Percentiles rank a stretch among this genome's conserved stretches.
phyloP scores from a whole-genome alignment of 2,888 invertebrate genomes.

The Conchocele bisecta region DNA sequence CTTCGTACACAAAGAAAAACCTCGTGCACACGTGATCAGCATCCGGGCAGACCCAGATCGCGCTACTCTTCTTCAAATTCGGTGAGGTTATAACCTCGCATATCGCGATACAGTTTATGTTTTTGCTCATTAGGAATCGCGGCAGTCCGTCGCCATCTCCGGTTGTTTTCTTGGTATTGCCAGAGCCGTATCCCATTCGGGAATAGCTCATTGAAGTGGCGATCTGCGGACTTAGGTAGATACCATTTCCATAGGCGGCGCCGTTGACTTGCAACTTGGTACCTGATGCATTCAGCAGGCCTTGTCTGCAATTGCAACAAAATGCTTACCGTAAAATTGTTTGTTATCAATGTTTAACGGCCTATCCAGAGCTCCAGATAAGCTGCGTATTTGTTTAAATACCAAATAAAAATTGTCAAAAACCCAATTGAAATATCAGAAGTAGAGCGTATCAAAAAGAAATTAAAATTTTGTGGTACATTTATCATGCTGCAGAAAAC shows the following conservation, averaged over 20 bases:
- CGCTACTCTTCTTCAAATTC: slow-evolving; percentile 66
- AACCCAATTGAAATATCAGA: too few species aligned
- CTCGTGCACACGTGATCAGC: slow-evolving; percentile 78
- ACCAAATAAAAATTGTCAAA: too few species aligned
- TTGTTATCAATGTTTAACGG: too few species aligned
- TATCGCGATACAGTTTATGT: slow-evolving; percentile 76
- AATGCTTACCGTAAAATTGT: too few species aligned
- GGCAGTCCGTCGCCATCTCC: slow-evolving; percentile 16
- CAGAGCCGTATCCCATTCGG: slow-evolving; percentile 67
- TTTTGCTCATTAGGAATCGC: slow-evolving; percentile 67
- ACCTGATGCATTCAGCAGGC: slow-evolving; percentile 78
- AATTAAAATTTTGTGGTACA: too few species aligned
- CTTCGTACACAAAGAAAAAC: slow-evolving; percentile 80
- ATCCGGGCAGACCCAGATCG: slow-evolving; percentile 76
- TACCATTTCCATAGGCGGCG: slow-evolving; percentile 78
- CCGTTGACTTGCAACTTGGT: slow-evolving; percentile 78
- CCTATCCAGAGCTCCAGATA: too few species aligned
- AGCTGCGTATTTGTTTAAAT: too few species aligned
- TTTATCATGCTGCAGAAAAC: too few species aligned
- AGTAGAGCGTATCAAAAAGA: too few species aligned
- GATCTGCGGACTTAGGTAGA: slow-evolving; percentile 78
- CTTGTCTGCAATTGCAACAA: slow-evolving; percentile 73
- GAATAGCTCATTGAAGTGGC: slow-evolving; percentile 76
- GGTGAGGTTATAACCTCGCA: slow-evolving; percentile 76
- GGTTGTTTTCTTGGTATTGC: slow-evolving; percentile 32